Conservation (phyloP, 92 coral and sea anemone species). For the Palythoa heliodiscus region DNA sequence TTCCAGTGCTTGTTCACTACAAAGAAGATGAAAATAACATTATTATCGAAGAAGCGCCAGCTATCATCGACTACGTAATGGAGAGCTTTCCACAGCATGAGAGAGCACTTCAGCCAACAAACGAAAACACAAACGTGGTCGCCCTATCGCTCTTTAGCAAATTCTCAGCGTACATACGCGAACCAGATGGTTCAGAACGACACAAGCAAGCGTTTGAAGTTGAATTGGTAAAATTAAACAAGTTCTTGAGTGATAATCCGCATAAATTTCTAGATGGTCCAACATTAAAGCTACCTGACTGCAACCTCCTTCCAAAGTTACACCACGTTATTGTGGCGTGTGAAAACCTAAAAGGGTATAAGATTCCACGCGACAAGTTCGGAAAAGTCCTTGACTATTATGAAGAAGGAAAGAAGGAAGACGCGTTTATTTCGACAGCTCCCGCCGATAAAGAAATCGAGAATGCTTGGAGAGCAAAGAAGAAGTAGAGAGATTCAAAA, state of each 20-base stretch:
- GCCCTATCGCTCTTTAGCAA: slow-evolving; percentile 51
- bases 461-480: slow-evolving; percentile 52
- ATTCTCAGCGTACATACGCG: slow-evolving; percentile 65
- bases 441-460: slow-evolving; percentile 47
- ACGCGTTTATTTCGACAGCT: slow-evolving; percentile 50
- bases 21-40: slow-evolving; percentile 24
- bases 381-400: slow-evolving; percentile 46
- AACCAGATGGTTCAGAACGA: slow-evolving; percentile 36
- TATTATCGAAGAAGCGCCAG: slow-evolving; percentile 55
- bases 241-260: slow-evolving; percentile 36
- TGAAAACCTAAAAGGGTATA: slow-evolving; percentile 42
- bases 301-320: slow-evolving; percentile 74
- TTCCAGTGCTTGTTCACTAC: slow-evolving; percentile 59
- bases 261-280: slow-evolving; percentile 64
- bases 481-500: neutral
- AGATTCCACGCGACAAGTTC: slow-evolving; percentile 32
- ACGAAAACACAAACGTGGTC: slow-evolving; percentile 23
- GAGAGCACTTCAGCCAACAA: slow-evolving; percentile 15
- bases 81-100: slow-evolving; percentile 45
- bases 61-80: slow-evolving; percentile 57
- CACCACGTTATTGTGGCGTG: slow-evolving; percentile 61
- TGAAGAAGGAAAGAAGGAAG: slow-evolving; percentile 49
- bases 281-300: slow-evolving; percentile 66
- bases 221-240: slow-evolving; percentile 51
- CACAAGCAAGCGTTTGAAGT: slow-evolving; percentile 40